These are phyloP conservation scores for Goniozus legneri DNA, from an alignment of 1,140 invertebrate genomes.

Conservation along the genomic window DNA sequence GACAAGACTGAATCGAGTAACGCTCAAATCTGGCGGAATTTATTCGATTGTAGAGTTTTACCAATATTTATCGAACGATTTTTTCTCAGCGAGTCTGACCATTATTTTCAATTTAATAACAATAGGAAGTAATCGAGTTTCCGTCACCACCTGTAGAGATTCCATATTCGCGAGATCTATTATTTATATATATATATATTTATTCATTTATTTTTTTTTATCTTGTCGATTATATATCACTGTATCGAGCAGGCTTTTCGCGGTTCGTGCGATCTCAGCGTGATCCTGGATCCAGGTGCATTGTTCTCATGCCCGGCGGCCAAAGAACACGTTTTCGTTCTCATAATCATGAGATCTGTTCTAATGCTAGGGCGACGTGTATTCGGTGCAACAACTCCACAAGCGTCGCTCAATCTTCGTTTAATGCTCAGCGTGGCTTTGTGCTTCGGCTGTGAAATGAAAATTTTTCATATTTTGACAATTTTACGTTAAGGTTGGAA, in stretches of 20 bases:
- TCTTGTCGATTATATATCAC: constrained; percentile 31
- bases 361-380: constrained; percentile 77
- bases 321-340: constrained; percentile 72
- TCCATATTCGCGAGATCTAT: too few relatives aligned
- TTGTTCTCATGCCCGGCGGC: constrained; percentile 55
- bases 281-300: constrained; percentile 38
- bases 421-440: constrained; percentile 76
- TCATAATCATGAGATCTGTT: constrained; percentile 81
- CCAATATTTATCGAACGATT: too few relatives aligned
- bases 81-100: too few relatives aligned
- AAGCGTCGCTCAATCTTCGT: constrained; percentile 75
- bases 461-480: constrained; percentile 5
- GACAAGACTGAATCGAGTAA: too few relatives aligned
- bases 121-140: too few relatives aligned
- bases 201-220: too few relatives aligned
- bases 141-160: too few relatives aligned
- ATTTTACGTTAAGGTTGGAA: background rate
- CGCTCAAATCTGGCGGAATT: too few relatives aligned
- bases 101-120: too few relatives aligned
- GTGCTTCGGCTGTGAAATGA: constrained; percentile 63
- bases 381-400: constrained; percentile 80
- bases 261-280: constrained; percentile 30
- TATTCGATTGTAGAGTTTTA: too few relatives aligned
- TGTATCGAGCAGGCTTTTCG: constrained; percentile 38
- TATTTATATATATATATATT: too few relatives aligned